Evolutionary conservation across 2,797 vertebrate genomes (phyloP).

Genomic region (Pangasius larnaudii): DNA sequence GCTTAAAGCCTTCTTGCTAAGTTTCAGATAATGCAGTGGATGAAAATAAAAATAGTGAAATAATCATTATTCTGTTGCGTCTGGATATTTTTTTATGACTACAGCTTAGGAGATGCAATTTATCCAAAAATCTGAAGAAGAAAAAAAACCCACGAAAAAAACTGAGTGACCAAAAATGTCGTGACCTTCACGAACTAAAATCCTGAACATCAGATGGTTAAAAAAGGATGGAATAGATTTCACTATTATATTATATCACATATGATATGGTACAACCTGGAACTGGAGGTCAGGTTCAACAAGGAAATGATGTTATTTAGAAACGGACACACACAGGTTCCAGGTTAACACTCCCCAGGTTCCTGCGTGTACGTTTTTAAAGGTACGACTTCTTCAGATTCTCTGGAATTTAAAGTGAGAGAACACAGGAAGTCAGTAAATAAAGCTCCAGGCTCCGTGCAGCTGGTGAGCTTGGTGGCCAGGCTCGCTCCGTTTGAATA

Average conservation of each 20-base stretch:
- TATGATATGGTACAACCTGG: background rate
- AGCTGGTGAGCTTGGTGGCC: too few relatives aligned
- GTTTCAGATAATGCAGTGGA: background rate
- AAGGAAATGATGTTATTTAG: background rate
- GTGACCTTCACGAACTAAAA: too few relatives aligned
- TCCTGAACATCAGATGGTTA: background rate
- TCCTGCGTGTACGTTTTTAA: too few relatives aligned
- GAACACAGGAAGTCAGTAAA: background rate
- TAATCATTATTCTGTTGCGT: background rate
- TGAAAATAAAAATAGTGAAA: background rate
- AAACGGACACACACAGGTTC: background rate
- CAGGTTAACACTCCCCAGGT: too few relatives aligned
- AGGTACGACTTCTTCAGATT: background rate
- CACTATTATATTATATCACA: background rate
- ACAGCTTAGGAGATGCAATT: too few relatives aligned
- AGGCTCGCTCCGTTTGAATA: too few relatives aligned
- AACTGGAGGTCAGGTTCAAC: background rate
- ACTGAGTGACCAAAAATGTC: too few relatives aligned
- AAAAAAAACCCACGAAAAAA: too few relatives aligned
- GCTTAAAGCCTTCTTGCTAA: background rate
- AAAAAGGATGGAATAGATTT: background rate
- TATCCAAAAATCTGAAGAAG: too few relatives aligned
- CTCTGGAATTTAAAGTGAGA: background rate
- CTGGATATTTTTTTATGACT: background rate
- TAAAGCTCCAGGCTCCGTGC: background rate